Percentiles rank a stretch among this genome's conserved stretches.
phyloP scores from a whole-genome alignment of 1,140 invertebrate genomes.

The Ceratitis capitata region DNA sequence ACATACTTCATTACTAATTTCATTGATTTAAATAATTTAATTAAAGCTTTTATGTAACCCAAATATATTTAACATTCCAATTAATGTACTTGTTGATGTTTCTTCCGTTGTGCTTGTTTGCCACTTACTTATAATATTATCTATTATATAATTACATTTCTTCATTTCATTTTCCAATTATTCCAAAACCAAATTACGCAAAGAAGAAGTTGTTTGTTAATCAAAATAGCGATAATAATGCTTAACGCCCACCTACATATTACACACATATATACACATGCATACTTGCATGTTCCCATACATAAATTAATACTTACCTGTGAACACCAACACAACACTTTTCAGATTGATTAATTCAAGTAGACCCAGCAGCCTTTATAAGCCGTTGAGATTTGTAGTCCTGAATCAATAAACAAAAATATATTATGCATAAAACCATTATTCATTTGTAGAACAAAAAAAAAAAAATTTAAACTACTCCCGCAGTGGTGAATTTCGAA shows the following conservation, averaged over 20 bases:
- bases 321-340: background rate
- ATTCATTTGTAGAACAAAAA: background rate
- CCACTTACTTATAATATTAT: background rate
- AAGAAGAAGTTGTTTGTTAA: constrained; percentile 37
- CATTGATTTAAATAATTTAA: background rate
- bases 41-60: background rate
- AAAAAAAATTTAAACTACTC: too few relatives aligned
- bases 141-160: background rate
- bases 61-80: constrained; percentile 20
- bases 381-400: background rate
- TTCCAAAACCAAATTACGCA: constrained; percentile 1
- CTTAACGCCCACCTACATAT: background rate
- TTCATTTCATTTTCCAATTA: background rate
- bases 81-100: constrained; percentile 14
- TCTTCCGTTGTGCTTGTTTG: constrained; percentile 33
- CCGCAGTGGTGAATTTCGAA: too few relatives aligned
- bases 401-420: background rate
- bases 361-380: background rate
- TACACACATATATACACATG: background rate
- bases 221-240: constrained; percentile 16
- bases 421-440: too few relatives aligned
- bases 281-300: background rate
- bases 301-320: too few relatives aligned
- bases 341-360: too few relatives aligned
- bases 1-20: background rate